phyloP scores from a whole-genome alignment of 2,797 vertebrate species.

The Eospalax fontanierii region DNA sequence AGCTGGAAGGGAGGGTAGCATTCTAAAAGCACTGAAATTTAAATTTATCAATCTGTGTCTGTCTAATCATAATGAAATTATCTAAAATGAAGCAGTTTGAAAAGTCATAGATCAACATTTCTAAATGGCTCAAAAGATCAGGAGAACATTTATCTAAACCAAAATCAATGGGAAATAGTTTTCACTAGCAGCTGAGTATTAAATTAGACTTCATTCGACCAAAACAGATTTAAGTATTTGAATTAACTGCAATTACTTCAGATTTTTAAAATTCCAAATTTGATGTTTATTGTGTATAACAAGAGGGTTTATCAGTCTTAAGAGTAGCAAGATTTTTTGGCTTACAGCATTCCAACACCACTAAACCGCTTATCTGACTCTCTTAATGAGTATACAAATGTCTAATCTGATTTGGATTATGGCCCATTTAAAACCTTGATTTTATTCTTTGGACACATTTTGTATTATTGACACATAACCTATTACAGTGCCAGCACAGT shows the following conservation, averaged over 20 bases:
- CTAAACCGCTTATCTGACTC: slow-evolving; percentile 70
- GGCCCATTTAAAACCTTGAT: slow-evolving; percentile 72
- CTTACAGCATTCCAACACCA: slow-evolving; percentile 69
- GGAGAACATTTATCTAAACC: slow-evolving; percentile 65
- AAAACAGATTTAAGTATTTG: slow-evolving; percentile 79
- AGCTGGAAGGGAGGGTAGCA: slow-evolving; percentile 40
- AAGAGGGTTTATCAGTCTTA: slow-evolving; percentile 74
- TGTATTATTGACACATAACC: slow-evolving; percentile 76
- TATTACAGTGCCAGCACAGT: neutral
- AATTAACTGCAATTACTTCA: slow-evolving; percentile 78
- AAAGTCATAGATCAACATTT: slow-evolving; percentile 43
- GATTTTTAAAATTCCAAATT: slow-evolving; percentile 78
- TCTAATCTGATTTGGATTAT: slow-evolving; percentile 80
- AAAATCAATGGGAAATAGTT: slow-evolving; percentile 67
- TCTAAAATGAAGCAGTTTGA: no score
- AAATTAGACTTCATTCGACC: slow-evolving; percentile 70
- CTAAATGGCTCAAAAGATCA: slow-evolving; percentile 53
- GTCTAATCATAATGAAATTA: no score
- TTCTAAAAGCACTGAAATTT: slow-evolving; percentile 23
- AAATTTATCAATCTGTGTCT: neutral
- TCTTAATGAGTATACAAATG: slow-evolving; percentile 75
- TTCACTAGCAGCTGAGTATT: slow-evolving; percentile 67
- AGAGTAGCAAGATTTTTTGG: slow-evolving; percentile 75
- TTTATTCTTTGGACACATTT: slow-evolving; percentile 76
- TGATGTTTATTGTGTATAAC: slow-evolving; percentile 78